These are phyloP conservation scores for Periophthalmodon schlosseri DNA, from an alignment of 2,113 vertebrate genomes.

Conservation along the genomic window DNA sequence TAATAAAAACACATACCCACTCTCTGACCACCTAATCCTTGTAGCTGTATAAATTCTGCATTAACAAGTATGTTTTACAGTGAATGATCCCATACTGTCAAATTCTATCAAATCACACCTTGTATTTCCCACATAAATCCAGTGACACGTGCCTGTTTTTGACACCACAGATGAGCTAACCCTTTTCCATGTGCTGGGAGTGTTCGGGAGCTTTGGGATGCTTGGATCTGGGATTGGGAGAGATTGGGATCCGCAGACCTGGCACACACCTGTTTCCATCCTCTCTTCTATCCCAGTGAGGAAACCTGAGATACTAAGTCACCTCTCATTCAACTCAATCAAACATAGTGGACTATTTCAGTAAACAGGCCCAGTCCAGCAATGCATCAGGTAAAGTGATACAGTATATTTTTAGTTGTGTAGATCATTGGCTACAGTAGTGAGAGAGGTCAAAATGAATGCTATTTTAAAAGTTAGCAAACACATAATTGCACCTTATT, in stretches of 20 bases:
- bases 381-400: not conserved
- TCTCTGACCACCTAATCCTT: not conserved
- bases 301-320: not conserved
- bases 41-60: not conserved
- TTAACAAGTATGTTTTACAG: not conserved
- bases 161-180: not conserved
- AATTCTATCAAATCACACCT: not conserved
- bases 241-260: not conserved
- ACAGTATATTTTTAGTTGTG: not conserved
- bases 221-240: not conserved
- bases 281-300: not conserved
- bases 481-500: not conserved
- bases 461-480: not conserved
- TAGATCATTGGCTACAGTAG: no score
- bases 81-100: not conserved
- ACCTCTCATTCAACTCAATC: constrained; percentile 4
- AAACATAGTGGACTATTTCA: not conserved
- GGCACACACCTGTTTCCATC: constrained; percentile 9
- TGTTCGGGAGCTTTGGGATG: not conserved
- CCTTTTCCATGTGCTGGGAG: constrained; percentile 2
- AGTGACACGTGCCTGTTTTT: not conserved
- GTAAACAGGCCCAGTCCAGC: not conserved
- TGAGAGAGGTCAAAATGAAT: not conserved
- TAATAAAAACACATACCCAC: no score
- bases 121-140: not conserved